Base-by-base conservation (phyloP, 2,797 vertebrate species). In the Danio aesculapii region DNA sequence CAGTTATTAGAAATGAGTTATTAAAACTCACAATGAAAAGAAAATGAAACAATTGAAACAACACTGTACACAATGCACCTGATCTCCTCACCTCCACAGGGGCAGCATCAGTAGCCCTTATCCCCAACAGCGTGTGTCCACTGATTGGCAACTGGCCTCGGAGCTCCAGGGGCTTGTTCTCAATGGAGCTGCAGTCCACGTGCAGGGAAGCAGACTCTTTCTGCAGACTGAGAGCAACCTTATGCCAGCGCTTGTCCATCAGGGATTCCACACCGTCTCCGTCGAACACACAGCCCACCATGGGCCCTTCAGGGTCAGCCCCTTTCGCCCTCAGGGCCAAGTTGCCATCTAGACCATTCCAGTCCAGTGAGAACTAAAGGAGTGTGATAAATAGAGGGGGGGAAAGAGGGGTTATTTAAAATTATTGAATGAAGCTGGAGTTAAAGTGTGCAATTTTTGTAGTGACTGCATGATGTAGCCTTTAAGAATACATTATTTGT, bases 221-320 rank as follows among this genome's bases (percentile, higher is more conserved):
- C 44, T 93, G 95, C 79, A 97, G 87, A 0, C 96, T 96, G 86
- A 99, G 82, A 16, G 84, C 92, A 89, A 98, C 88, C 88, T 99
- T 99, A 90, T 99, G 98, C 97, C 97, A 99, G 7, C 86, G 90
- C 81, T 95, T 90, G 81, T 99, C 97, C 1, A 96, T 94, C 41
- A 99, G 93, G 0, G 95, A 92, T 10, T 94, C 90, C 77, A 97
- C 95, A 0, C 94, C 94, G 39, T 92, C 94, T 1, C 96, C 95
- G 0, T 74, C 7, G 58, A 99, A 99, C 21, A 93, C 50, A 0
- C 94, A 94, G 72, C 92, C 90, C 85, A 93, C 86, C 0, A 81
- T 91, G 0, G 94, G 93, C 0, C 77, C 83, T 0, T 59, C 74
- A 0, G 87, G 72, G 6, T 88, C 87, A 0, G 10, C 11, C 0